Evolutionary conservation across 2,113 vertebrate species (phyloP).

Genomic region (Haemorhous mexicanus): DNA sequence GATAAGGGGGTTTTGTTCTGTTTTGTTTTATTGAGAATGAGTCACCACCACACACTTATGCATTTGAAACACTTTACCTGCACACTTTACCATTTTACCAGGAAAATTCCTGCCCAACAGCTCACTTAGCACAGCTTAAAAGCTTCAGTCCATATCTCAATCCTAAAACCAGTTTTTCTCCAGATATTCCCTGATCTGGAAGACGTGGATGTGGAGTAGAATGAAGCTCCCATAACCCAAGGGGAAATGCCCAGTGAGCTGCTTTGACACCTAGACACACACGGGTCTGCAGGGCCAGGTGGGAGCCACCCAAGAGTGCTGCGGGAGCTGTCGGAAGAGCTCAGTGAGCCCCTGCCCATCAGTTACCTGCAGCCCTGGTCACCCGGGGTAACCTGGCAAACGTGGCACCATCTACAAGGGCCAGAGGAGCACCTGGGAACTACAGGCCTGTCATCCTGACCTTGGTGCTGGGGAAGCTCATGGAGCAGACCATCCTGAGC

Average conservation of each 20-base stretch:
- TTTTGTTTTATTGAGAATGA: slow-evolving; percentile 1
- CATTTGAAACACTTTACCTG: slow-evolving; percentile 50
- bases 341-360: neutral
- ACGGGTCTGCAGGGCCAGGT: neutral
- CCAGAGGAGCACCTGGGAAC: neutral
- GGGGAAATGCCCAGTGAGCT: neutral
- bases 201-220: neutral
- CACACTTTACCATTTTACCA: neutral
- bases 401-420: neutral
- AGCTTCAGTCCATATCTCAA: neutral
- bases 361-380: neutral
- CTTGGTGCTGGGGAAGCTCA: neutral
- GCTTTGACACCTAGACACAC: neutral
- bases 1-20: neutral
- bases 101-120: neutral
- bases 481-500: neutral
- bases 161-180: neutral
- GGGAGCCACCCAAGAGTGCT: neutral
- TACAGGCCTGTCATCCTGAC: neutral
- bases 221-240: neutral
- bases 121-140: neutral
- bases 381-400: neutral
- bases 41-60: neutral
- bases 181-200: neutral
- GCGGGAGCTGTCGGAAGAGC: neutral